phyloP scores from a whole-genome alignment of 2,797 vertebrate genomes.

The Dendrocincla tyrannina region DNA sequence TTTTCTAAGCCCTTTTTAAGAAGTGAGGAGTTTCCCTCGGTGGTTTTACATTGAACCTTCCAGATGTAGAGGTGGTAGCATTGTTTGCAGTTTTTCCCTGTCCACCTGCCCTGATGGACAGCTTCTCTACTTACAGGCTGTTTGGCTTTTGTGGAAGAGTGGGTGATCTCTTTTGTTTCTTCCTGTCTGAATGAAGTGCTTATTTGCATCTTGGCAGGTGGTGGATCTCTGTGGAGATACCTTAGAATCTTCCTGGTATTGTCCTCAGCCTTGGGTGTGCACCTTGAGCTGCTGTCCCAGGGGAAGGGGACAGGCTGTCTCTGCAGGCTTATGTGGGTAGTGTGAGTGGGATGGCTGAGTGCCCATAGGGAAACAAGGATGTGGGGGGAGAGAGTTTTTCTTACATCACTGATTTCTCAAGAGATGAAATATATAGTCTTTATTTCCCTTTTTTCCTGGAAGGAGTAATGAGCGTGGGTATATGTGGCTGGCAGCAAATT shows the following conservation, averaged over 20 bases:
- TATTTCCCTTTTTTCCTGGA: background rate
- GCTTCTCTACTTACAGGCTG: background rate
- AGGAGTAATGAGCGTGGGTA: rapidly evolving
- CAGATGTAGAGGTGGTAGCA: background rate
- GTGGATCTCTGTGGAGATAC: background rate
- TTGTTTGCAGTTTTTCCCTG: background rate
- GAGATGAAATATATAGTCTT: background rate
- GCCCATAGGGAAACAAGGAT: background rate
- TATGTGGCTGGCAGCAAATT: background rate
- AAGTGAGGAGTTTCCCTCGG: background rate
- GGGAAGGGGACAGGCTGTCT: background rate
- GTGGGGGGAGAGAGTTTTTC: background rate
- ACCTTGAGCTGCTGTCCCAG: background rate
- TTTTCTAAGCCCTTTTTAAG: background rate
- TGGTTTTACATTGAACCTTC: background rate
- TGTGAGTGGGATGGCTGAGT: background rate
- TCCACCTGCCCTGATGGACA: background rate
- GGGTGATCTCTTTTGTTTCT: background rate
- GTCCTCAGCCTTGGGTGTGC: rapidly evolving
- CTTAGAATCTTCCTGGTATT: background rate
- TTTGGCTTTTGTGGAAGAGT: background rate
- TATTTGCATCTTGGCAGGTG: background rate
- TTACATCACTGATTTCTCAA: background rate
- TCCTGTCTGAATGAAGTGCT: background rate
- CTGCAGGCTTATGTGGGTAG: background rate